Percentiles rank a stretch among this genome's conserved stretches.
These are phyloP conservation scores for Cataglyphis cursor DNA, from an alignment of 2,888 invertebrate genomes.

Conservation along the genomic window DNA sequence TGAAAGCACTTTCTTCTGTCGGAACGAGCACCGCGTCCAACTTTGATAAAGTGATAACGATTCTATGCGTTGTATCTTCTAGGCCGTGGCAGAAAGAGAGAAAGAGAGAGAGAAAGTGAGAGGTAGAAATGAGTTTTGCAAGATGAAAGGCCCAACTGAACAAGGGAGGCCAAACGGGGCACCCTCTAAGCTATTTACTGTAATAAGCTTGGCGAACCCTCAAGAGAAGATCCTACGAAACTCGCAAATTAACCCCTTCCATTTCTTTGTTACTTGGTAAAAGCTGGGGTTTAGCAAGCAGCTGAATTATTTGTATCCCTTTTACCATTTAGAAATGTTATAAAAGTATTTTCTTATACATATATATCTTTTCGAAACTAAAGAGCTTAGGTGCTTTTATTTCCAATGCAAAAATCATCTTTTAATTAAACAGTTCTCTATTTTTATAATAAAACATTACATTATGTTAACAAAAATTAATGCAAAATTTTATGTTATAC, in stretches of 20 bases:
- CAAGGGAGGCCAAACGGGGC: slow-evolving; percentile 9
- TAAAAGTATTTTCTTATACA: slow-evolving; percentile 17
- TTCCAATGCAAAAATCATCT: background rate
- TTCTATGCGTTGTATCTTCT: slow-evolving; percentile 53
- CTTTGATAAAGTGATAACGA: slow-evolving; percentile 60
- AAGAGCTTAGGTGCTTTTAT: background rate
- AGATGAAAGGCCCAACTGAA: slow-evolving; percentile 48
- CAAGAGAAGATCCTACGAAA: slow-evolving; percentile 52
- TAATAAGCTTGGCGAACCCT: slow-evolving; percentile 62
- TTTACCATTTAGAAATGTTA: background rate
- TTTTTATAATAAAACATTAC: background rate
- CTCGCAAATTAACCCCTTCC: slow-evolving; percentile 67
- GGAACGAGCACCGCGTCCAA: slow-evolving; percentile 9
- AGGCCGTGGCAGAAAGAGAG: slow-evolving; percentile 16
- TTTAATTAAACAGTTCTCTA: background rate
- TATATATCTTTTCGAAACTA: background rate
- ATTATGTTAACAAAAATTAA: background rate
- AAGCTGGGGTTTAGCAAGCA: slow-evolving; percentile 58
- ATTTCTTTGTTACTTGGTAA: slow-evolving; percentile 29
- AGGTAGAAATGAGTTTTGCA: slow-evolving; percentile 23
- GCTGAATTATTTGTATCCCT: slow-evolving; percentile 62
- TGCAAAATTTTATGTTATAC: background rate
- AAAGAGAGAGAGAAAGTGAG: slow-evolving; percentile 13
- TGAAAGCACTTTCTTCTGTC: slow-evolving; percentile 48
- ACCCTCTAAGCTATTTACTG: slow-evolving; percentile 67